Evolutionary conservation across 2,113 vertebrate genomes (phyloP).

Genomic region (Alces alces): DNA sequence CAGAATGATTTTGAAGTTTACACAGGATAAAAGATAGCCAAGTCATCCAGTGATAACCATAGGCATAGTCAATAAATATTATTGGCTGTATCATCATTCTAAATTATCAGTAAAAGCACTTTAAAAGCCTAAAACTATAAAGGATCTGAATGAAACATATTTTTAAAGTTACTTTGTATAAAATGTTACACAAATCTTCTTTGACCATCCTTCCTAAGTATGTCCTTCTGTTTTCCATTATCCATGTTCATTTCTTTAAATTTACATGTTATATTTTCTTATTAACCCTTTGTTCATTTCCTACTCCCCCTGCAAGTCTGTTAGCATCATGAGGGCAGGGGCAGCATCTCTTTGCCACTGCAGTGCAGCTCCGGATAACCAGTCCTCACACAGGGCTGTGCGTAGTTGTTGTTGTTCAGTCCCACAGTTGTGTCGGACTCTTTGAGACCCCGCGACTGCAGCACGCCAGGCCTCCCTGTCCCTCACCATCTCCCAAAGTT

Average conservation of each 20-base stretch:
- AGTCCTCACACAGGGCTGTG: not conserved
- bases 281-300: not conserved
- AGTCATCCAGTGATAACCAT: not conserved
- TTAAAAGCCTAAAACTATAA: not conserved
- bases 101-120: not conserved
- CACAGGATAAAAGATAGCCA: not conserved
- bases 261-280: not conserved
- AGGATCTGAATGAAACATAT: not conserved
- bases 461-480: not conserved
- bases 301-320: not conserved
- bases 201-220: not conserved
- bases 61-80: not conserved
- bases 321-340: not conserved
- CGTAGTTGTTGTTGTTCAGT: not conserved
- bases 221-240: not conserved
- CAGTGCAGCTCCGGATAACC: not conserved
- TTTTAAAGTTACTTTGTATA: not conserved
- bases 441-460: not conserved
- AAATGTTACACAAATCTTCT: not conserved
- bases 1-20: not conserved
- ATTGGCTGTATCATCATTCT: not conserved
- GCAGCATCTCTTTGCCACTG: not conserved
- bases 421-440: not conserved
- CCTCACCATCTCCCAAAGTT: not conserved
- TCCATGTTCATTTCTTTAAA: not conserved